These are phyloP conservation scores for Mechanitis messenoides DNA, from an alignment of 2,888 invertebrate species.

Conservation along the genomic window DNA sequence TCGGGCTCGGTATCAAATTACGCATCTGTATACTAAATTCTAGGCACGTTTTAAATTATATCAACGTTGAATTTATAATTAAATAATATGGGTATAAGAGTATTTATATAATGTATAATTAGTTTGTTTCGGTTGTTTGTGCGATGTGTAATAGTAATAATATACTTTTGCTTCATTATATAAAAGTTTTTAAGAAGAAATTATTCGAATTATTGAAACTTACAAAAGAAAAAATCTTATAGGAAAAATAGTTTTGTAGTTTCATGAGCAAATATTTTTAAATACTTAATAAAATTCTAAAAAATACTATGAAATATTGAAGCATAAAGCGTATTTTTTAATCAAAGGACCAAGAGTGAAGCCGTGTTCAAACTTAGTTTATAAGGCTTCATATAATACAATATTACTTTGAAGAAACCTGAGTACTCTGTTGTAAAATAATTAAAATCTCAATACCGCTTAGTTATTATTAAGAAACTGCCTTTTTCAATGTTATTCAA, in stretches of 20 bases:
- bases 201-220: too few relatives aligned
- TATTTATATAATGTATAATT: background rate
- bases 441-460: background rate
- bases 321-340: background rate
- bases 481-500: background rate
- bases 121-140: background rate
- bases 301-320: too few relatives aligned
- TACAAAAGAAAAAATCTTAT: too few relatives aligned
- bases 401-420: conserved; percentile 17
- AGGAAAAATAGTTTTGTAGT: too few relatives aligned
- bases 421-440: conserved; percentile 6
- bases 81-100: background rate
- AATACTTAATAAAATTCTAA: too few relatives aligned
- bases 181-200: too few relatives aligned
- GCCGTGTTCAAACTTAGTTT: conserved; percentile 17
- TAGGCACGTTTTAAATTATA: conserved; percentile 46
- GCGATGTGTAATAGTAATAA: too few relatives aligned
- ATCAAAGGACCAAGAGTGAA: conserved; percentile 1
- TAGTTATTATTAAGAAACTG: conserved; percentile 2
- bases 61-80: conserved; percentile 21
- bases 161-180: too few relatives aligned
- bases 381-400: conserved; percentile 24
- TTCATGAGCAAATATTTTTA: too few relatives aligned
- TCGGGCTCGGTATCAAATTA: conserved; percentile 38
- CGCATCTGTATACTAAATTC: conserved; percentile 38